A percentile compares a stretch with the other conserved stretches of the same genome.
Conservation (phyloP, 1,140 invertebrate genomes). For the Lucilia sericata region DNA sequence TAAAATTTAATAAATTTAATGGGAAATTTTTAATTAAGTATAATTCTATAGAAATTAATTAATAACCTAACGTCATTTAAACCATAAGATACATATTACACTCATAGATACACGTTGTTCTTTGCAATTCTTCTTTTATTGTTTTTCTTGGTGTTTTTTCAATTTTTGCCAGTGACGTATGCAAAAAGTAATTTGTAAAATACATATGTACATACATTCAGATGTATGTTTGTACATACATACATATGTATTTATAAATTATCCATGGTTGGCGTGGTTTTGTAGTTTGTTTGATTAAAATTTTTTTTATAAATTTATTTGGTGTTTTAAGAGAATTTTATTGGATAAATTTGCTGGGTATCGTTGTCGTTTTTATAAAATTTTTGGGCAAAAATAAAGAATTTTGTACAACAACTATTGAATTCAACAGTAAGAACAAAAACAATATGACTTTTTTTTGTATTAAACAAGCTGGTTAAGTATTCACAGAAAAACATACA, state of each 20-base stretch:
- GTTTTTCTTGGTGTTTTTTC: background rate
- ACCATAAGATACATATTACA: too few species aligned
- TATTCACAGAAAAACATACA: too few species aligned
- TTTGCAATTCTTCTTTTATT: background rate
- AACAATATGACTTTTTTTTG: too few species aligned
- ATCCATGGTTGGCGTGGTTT: too few species aligned
- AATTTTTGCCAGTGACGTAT: conserved; percentile 15
- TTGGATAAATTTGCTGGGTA: background rate
- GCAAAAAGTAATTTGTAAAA: background rate
- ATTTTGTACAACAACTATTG: too few species aligned
- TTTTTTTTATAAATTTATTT: background rate
- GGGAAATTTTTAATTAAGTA: background rate
- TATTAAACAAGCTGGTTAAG: too few species aligned
- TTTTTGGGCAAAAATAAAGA: too few species aligned
- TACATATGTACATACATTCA: background rate
- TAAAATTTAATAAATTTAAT: background rate
- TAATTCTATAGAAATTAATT: background rate
- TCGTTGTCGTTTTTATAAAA: too few species aligned
- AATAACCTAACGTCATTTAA: background rate
- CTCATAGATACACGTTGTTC: background rate
- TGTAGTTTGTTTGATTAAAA: background rate
- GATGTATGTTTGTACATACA: background rate
- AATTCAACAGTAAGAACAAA: too few species aligned
- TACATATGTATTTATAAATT: too few species aligned
- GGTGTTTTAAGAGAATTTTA: background rate